A percentile compares a stretch with the other conserved stretches of the same genome.
Evolutionary conservation across 2,797 vertebrate genomes (phyloP).

Genomic region (Semaprochilodus insignis): DNA sequence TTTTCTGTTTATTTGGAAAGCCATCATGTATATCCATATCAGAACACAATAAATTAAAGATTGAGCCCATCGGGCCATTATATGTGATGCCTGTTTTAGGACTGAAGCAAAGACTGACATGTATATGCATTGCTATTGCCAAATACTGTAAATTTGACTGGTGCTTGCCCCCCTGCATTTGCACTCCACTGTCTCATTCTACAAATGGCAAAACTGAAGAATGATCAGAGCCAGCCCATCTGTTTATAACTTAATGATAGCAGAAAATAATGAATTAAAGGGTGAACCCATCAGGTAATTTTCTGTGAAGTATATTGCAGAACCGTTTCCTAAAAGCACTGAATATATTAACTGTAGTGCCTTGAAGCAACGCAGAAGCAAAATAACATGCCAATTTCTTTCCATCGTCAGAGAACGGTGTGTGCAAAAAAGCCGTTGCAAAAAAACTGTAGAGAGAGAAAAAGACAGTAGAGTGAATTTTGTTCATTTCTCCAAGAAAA

Average conservation of each 20-base stretch:
- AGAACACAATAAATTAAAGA: too few relatives aligned
- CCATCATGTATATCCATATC: too few relatives aligned
- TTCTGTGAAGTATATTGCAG: background rate
- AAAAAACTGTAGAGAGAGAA: background rate
- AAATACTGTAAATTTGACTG: background rate
- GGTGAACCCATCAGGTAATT: background rate
- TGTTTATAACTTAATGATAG: constrained; percentile 1
- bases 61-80: too few relatives aligned
- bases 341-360: background rate
- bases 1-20: too few relatives aligned
- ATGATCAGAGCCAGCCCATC: too few relatives aligned
- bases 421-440: background rate
- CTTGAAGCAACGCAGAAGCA: background rate
- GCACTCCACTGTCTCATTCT: background rate
- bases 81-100: too few relatives aligned
- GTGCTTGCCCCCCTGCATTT: background rate
- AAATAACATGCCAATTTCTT: background rate
- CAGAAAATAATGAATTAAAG: background rate
- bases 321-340: background rate
- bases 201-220: constrained; percentile 2
- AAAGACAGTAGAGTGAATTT: background rate
- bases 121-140: background rate
- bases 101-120: background rate
- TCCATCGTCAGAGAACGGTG: background rate
- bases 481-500: background rate